Evolutionary conservation across 2,113 vertebrate genomes (phyloP).

Genomic region (Dryoscopus gambensis): DNA sequence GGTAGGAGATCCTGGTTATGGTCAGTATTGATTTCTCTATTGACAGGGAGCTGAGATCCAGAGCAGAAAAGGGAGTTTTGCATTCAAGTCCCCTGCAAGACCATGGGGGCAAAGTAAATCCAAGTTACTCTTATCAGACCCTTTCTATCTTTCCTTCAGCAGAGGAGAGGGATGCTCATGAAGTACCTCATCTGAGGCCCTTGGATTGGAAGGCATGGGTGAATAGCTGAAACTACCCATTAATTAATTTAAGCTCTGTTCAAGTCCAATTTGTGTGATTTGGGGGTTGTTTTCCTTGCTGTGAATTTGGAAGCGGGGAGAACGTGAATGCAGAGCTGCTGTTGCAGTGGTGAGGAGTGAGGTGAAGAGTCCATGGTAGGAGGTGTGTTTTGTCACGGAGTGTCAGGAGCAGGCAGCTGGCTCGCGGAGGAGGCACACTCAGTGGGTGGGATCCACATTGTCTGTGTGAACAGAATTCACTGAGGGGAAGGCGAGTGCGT

Average conservation of each 20-base stretch:
- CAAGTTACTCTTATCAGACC: rapidly evolving
- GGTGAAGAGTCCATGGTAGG: rapidly evolving
- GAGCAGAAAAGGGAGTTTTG: rapidly evolving
- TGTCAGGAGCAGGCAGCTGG: background rate
- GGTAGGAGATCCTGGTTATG: no score
- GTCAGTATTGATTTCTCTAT: background rate
- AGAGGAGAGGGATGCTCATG: background rate
- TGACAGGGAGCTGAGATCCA: background rate
- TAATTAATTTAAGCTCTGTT: background rate
- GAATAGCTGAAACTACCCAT: background rate
- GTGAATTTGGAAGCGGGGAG: background rate
- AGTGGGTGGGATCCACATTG: rapidly evolving
- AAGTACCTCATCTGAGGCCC: rapidly evolving
- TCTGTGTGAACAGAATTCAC: background rate
- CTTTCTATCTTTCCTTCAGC: background rate
- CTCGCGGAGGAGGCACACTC: rapidly evolving
- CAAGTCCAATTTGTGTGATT: rapidly evolving
- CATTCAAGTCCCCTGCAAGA: rapidly evolving
- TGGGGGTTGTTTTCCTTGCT: background rate
- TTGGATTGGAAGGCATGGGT: background rate
- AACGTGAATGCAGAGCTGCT: background rate
- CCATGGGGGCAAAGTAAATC: rapidly evolving
- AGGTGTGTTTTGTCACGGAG: rapidly evolving
- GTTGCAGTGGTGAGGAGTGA: background rate
- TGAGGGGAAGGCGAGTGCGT: rapidly evolving